Evolutionary conservation across 2,797 vertebrate species (phyloP), one percentile per base, ranked within the genome.

Genomic region (Sebastes elongatus): DNA sequence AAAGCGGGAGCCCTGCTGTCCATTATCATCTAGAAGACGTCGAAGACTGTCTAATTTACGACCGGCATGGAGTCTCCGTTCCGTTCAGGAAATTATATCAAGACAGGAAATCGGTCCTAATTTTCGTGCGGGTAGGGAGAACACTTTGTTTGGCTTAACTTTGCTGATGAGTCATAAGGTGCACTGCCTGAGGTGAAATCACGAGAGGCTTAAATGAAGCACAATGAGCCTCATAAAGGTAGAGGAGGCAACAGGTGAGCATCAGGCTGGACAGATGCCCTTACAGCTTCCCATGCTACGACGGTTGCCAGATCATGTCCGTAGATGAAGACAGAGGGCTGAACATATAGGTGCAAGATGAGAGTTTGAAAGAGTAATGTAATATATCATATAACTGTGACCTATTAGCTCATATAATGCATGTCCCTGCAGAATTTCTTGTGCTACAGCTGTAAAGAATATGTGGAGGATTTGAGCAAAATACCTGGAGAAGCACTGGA

Each of bases 391-490:
- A 18, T 46, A 2, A 1, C 7, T 10, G 7, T 55, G 64, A 20
- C 8, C 3, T 76, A 3, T 73, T 69, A 18, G 76, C 5, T n/a
- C 14, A 4, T 57, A 11, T 38, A 46, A 46, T 67, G 9, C 46
- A 2, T 84, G 23, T 85, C 76, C 46, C 66, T 76, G 78, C 95
- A 99, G 98, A 96, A 97, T 91, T 99, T 99, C 93, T 92, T 99
- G 84, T 99, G 98, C 91, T 99, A 98, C 86, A 92, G 95, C 65
- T 98, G 97, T 90, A 98, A 97, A 90, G 98, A 98, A 84, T 99
- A 99, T 28, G 97, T 99, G 60, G 98, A 98, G 69, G 98, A 99
- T 88, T 92, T 99, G 90, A 97, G 97, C 42, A 98, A 97, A 96
- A 94, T 99, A 77, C 97, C 97, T 11, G 87, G 81, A 89, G 89